These are phyloP conservation scores for Digitonthophagus gazella DNA, from an alignment of 2,888 invertebrate genomes.

Conservation along the genomic window DNA sequence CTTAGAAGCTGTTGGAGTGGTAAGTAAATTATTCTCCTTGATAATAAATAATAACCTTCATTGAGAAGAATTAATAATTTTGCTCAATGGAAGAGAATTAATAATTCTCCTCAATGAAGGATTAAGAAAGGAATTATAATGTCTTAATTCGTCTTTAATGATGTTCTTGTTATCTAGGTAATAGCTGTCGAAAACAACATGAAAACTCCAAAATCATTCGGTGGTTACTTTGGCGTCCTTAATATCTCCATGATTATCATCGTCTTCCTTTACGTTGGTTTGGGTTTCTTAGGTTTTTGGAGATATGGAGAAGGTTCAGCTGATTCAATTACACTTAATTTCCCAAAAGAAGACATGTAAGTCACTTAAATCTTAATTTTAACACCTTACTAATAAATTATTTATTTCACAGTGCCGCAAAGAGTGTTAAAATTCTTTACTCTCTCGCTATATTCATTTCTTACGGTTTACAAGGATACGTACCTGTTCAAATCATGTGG, in stretches of 20 bases:
- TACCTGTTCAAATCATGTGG: slow-evolving; percentile 81
- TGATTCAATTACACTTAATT: slow-evolving; percentile 80
- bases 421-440: slow-evolving; percentile 61
- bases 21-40: slow-evolving; percentile 60
- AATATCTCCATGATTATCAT: slow-evolving; percentile 80
- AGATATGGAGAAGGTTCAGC: slow-evolving; percentile 68
- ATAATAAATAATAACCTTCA: neutral
- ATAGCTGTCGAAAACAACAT: slow-evolving; percentile 89
- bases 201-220: slow-evolving; percentile 78
- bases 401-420: slow-evolving; percentile 61
- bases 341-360: slow-evolving; percentile 62
- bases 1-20: slow-evolving; percentile 91
- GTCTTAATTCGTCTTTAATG: no score
- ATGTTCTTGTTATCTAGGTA: slow-evolving; percentile 58
- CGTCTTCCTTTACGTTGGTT: slow-evolving; percentile 69
- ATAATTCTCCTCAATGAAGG: no score
- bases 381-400: no score
- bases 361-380: slow-evolving; percentile 32
- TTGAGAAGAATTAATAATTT: neutral
- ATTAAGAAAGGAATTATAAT: no score
- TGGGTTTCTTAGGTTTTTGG: slow-evolving; percentile 84
- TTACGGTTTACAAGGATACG: slow-evolving; percentile 85
- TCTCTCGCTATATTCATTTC: slow-evolving; percentile 75
- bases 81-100: no score
- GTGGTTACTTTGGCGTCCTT: slow-evolving; percentile 73